phyloP scores from a whole-genome alignment of 2,797 vertebrate species.

The Sebastiscus albofasciatus region DNA sequence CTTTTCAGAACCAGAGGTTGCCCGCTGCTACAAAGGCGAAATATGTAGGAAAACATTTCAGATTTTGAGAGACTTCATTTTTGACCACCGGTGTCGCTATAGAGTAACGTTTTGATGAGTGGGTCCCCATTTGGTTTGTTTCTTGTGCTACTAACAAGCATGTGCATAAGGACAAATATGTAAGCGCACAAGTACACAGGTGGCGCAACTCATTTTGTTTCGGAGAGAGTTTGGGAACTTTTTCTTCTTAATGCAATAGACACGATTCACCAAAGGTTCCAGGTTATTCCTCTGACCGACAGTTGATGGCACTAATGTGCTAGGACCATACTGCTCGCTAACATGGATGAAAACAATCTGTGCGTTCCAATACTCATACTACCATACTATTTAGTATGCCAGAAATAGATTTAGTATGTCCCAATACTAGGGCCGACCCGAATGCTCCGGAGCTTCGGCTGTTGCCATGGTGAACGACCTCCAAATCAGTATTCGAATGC shows the following conservation, averaged over 20 bases:
- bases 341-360: background rate
- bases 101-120: background rate
- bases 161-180: background rate
- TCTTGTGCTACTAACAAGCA: background rate
- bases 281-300: background rate
- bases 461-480: too few relatives aligned
- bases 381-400: too few relatives aligned
- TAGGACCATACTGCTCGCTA: background rate
- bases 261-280: background rate
- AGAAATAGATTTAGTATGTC: too few relatives aligned
- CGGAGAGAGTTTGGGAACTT: background rate
- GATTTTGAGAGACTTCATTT: background rate
- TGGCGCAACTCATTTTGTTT: background rate
- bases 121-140: background rate
- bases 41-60: background rate
- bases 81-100: background rate
- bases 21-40: rapidly evolving
- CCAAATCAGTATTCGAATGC: too few relatives aligned
- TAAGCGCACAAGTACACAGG: background rate
- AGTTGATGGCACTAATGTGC: background rate
- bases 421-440: too few relatives aligned
- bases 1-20: too few relatives aligned
- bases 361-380: too few relatives aligned
- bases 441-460: too few relatives aligned
- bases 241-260: background rate